Base-by-base conservation (phyloP, 2,888 invertebrate genomes). In the Leptinotarsa juncta region DNA sequence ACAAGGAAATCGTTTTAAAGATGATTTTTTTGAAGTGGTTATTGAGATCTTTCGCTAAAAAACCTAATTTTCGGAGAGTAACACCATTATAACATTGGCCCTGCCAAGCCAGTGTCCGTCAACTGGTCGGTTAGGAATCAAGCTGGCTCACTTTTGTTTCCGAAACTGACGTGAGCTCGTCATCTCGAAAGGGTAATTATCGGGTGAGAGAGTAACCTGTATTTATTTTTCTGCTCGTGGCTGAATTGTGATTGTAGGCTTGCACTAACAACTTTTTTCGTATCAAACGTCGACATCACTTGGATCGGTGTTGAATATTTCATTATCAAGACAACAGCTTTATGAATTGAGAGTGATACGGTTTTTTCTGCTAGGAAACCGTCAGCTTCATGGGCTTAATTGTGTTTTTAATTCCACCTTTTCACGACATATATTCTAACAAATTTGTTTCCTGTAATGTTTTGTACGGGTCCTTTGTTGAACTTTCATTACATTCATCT, bases 121-220 rank as follows among this genome's bases (percentile, higher is more conserved):
- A 62, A 57, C 20, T 14, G 16, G 62, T 4, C 32, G 16, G 26
- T 62, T 62, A 26, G 32, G 62, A 62, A 62, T 32, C 26, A n/a
- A 32, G 32, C 62, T 62, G 62, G 26, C 32, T 62, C 32, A 62
- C 62, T 62, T 62, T 62, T 15, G 67, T 72, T 79, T 75, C 60
- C 76, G 72, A 60, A 70, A 80, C 83, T 84, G 85, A 84, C 85
- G 82, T 83, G 83, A 83, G 82, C 84, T 83, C 85, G 84, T 85
- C 85, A 84, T 85, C 82, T 82, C 79, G 62, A 67, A 82, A 82
- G 71, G 78, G 83, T 85, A 86, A 86, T 86, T 86, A 85, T 82
- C 77, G 79, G 78, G 81, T 81, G 79, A 78, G 80, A 77, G 78
- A 82, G 84, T 85, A 83, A 82, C 81, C 81, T 79, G 80, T 84